Evolutionary conservation across 2,888 invertebrate species (phyloP), one percentile per base, ranked within the genome.

Genomic region (Zootermopsis nevadensis): DNA sequence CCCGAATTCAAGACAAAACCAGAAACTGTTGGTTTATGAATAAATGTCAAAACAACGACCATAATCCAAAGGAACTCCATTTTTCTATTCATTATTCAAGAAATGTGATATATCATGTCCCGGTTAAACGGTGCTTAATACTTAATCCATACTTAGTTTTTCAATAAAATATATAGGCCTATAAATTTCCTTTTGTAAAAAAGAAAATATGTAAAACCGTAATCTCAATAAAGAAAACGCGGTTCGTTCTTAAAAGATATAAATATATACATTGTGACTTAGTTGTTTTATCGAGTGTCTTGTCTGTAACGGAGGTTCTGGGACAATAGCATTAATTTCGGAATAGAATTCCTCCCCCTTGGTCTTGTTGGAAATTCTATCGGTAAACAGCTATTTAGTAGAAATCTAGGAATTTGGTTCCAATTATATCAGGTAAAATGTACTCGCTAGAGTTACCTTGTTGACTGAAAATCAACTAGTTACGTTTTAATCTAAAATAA

Each of bases 91-190:
- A 77, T 48, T 77, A 42, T 38, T 77, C 27, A 77, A 77, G 81
- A 82, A 82, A 77, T 82, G 82, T 82, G 82, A 82, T 82, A 82
- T 81, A 53, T 35, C 66, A 80, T 60, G 60, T 77, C 48, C 82
- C 77, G 82, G 82, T 76, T 67, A 77, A 77, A 76, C 82, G 82
- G 82, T 82, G 82, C 74, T 76, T 82, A 53, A 77, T 82, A 82
- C 77, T 82, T 82, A 82, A 82, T 38, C 77, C 60, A 66, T 66
- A 77, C 66, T 77, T 83, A 83, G 77, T 82, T 76, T 82, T 77
- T 77, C 77, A 77, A 31, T 31, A 33, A 67, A 69, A 80, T 74
- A 69, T 69, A 30, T 77, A 76, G 6, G 48, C 24, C 48, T 48
- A 77, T 69, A 69, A 2, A 42, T 31, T 77, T 55, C 55, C 30